A percentile compares a stretch with the other conserved stretches of the same genome.
Evolutionary conservation across 2,797 vertebrate species (phyloP).

Genomic region (Centroberyx gerrardi): DNA sequence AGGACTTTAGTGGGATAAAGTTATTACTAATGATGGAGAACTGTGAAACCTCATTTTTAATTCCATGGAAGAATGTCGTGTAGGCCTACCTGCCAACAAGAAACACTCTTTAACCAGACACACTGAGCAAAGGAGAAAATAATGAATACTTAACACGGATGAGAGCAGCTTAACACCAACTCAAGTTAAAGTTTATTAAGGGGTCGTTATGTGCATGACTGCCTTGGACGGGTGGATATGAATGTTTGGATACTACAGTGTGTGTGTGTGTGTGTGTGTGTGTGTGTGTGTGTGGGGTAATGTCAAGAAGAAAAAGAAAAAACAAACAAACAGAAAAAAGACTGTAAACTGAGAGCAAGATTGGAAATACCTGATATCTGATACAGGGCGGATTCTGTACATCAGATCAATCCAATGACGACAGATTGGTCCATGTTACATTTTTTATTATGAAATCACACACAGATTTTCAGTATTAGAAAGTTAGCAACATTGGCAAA

Average conservation of each 20-base stretch:
- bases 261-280: no score
- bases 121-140: constrained; percentile 51
- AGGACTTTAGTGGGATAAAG: not conserved
- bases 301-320: not conserved
- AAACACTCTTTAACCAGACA: constrained; percentile 30
- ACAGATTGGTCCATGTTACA: no score
- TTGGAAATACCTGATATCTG: not conserved
- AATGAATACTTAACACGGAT: constrained; percentile 54
- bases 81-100: constrained; percentile 10
- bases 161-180: constrained; percentile 38
- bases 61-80: not conserved
- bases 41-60: not conserved
- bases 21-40: constrained; percentile 24
- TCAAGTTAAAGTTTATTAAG: constrained; percentile 75
- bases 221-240: not conserved
- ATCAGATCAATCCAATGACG: no score
- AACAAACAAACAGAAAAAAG: not conserved
- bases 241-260: not conserved
- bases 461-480: not conserved
- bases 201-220: constrained; percentile 37
- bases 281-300: not conserved
- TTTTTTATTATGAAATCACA: constrained; percentile 2
- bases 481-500: not conserved
- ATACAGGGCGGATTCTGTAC: no score
- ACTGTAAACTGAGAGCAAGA: not conserved